phyloP scores from a whole-genome alignment of 2,113 vertebrate genomes.

The Vimba vimba region DNA sequence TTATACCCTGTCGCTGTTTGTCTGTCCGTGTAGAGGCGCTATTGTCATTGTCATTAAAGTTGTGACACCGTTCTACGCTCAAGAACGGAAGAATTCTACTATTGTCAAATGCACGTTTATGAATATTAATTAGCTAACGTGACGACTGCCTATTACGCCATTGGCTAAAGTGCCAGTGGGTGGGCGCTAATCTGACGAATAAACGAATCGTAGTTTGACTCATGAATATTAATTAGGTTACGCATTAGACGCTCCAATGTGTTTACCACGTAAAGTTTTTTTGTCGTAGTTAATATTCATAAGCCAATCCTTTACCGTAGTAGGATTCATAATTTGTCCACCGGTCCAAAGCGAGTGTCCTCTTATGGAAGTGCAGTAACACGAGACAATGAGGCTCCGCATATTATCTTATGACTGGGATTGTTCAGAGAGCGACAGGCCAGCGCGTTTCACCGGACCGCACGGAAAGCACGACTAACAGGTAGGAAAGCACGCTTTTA shows the following conservation, averaged over 20 bases:
- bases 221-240: slow-evolving; percentile 13
- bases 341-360: slow-evolving; percentile 27
- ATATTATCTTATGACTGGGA: slow-evolving; percentile 47
- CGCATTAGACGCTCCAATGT: neutral
- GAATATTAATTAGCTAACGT: neutral
- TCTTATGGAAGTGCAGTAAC: slow-evolving; percentile 55
- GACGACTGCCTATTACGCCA: neutral
- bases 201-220: neutral
- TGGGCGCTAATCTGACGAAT: neutral
- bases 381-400: slow-evolving; percentile 47
- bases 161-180: neutral
- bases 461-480: slow-evolving; percentile 33
- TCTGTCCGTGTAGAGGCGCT: slow-evolving; percentile 52
- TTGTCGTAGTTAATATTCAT: slow-evolving; percentile 8
- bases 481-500: slow-evolving; percentile 39
- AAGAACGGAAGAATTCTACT: neutral
- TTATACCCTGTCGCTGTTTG: neutral
- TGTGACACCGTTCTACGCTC: neutral
- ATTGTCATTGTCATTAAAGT: slow-evolving; percentile 26
- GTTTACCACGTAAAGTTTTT: neutral
- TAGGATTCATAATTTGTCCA: neutral
- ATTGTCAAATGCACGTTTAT: neutral
- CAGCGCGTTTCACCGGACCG: slow-evolving; percentile 14
- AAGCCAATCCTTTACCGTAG: neutral
- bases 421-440: slow-evolving; percentile 37